Base-by-base conservation (phyloP, 2,888 invertebrate genomes). In the Gari tellinella region DNA sequence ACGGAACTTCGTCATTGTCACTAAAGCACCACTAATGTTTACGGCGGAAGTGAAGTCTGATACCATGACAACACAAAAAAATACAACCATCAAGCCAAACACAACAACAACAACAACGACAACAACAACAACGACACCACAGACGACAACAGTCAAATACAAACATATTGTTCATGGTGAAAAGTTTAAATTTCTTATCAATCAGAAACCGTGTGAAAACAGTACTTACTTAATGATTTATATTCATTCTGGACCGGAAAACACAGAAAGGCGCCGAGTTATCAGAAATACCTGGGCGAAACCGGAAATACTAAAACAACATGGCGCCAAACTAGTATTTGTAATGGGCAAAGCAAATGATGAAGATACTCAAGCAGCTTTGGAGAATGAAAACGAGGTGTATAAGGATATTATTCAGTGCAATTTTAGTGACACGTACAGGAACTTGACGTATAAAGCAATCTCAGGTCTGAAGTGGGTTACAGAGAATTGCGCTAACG, bases 361-460 rank as follows among this genome's bases (percentile, higher is more conserved):
- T 49, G 31, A 26, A 26, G 37, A 49, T 12, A 60, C 81, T 10
- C 85, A 86, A 73, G 61, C 79, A 4, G 72, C 83, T 7, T 55
- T 89, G 2, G 56, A 72, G 40, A 78, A 86, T 56, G 91, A 90
- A 65, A 72, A 70, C 17, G 75, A 82, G 37, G 61, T 70, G 25
- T 90, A 87, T 73, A 69, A 81, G 1, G 91, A 90, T 67, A 86
- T 90, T 14, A 84, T 91, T 7, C 91, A 90, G 69, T 88, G 86
- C 60, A 84, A 90, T 64, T 92, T 91, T 69, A 14, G 85, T 0
- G 92, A 92, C 80, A 83, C 86, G n/a, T 92, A 92, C 77, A 82
- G 89, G 10, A 92, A 92, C 82, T 82, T 92, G 40, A 92, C 92
- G 0, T 91, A 92, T 80, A 92, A 92, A 81, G 92, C 91, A 48